These are phyloP conservation scores for Helobdella robusta DNA, from an alignment of 2,888 invertebrate genomes.

Conservation along the genomic window DNA sequence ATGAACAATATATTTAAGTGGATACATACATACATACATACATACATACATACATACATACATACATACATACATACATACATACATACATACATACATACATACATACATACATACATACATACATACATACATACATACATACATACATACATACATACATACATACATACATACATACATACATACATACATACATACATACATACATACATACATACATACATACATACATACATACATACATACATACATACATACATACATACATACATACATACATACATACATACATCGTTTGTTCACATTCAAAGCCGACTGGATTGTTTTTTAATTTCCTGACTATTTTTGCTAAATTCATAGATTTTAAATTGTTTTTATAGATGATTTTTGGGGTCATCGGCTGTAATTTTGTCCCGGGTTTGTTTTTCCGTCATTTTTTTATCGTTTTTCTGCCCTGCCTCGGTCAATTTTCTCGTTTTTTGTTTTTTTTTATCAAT, in stretches of 20 bases:
- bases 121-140: slow-evolving; percentile 17
- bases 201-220: slow-evolving; percentile 20
- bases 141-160: slow-evolving; percentile 8
- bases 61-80: slow-evolving; percentile 11
- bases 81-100: slow-evolving; percentile 12
- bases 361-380: too few species aligned
- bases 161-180: slow-evolving; percentile 16
- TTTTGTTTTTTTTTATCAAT: too few species aligned
- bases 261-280: slow-evolving; percentile 23
- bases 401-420: too few species aligned
- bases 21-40: slow-evolving; percentile 14
- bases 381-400: too few species aligned
- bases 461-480: too few species aligned
- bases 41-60: slow-evolving; percentile 17
- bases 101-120: slow-evolving; percentile 15
- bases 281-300: slow-evolving; percentile 23
- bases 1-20: not conserved
- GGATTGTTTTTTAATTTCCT: too few species aligned
- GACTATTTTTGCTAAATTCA: too few species aligned
- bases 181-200: slow-evolving; percentile 18
- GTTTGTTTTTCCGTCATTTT: too few species aligned
- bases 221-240: slow-evolving; percentile 21
- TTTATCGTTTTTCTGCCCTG: too few species aligned
- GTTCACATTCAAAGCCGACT: too few species aligned
- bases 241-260: slow-evolving; percentile 18